These are phyloP conservation scores for Regulus satrapa DNA, from an alignment of 2,113 vertebrate species.

Conservation along the genomic window DNA sequence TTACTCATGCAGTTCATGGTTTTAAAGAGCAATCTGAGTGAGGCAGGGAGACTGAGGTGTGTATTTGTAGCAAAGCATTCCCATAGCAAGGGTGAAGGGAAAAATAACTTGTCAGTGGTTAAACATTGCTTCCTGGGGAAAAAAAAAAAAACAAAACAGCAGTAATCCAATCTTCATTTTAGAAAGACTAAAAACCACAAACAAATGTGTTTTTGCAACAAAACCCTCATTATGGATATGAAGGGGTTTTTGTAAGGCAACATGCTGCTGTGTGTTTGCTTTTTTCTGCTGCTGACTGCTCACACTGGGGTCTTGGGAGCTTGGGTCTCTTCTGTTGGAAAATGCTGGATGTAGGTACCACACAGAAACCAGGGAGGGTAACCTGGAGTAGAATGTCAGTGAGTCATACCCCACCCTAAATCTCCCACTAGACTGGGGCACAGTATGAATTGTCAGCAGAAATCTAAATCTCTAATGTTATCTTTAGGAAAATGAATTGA, in stretches of 20 bases:
- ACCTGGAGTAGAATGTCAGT: neutral
- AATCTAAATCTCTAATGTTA: neutral
- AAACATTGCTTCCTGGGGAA: neutral
- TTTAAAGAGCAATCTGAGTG: neutral
- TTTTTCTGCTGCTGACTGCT: neutral
- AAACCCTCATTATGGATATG: neutral
- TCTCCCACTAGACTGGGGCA: neutral
- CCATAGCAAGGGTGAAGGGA: neutral
- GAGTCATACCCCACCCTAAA: neutral
- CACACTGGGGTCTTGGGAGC: neutral
- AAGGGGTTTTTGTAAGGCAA: neutral
- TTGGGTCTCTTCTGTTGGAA: neutral
- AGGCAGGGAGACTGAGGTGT: neutral
- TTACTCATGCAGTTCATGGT: neutral
- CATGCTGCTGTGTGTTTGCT: accelerated
- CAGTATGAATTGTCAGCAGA: neutral
- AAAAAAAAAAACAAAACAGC: no score
- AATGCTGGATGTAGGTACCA: neutral
- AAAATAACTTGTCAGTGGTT: neutral
- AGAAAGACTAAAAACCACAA: neutral
- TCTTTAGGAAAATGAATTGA: neutral
- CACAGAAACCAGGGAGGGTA: neutral
- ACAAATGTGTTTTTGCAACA: neutral
- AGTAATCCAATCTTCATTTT: neutral
- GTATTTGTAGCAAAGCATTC: neutral